Evolutionary conservation across 2,113 vertebrate genomes (phyloP).

Genomic region (Oriolus oriolus): DNA sequence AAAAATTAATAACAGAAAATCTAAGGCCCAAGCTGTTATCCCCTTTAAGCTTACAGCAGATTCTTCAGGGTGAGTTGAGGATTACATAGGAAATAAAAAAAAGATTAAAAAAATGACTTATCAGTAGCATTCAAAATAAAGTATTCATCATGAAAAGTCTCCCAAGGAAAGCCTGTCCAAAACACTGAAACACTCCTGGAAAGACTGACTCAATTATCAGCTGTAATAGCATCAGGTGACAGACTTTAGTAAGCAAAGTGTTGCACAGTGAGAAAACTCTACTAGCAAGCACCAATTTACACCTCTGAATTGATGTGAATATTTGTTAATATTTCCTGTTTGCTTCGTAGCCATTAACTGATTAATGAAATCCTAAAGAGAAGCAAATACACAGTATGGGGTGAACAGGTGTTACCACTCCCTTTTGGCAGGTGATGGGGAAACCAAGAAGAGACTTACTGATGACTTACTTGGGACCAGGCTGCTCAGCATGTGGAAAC

Average conservation of each 20-base stretch:
- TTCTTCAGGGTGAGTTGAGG: background rate
- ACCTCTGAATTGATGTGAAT: slow-evolving; percentile 43
- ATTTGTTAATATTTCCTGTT: background rate
- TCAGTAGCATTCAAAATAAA: background rate
- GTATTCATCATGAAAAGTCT: background rate
- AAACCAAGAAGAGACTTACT: background rate
- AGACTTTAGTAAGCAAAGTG: background rate
- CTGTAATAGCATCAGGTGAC: slow-evolving; percentile 21
- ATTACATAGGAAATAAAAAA: background rate
- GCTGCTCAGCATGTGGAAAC: background rate
- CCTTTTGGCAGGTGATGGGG: background rate
- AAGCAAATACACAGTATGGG: background rate
- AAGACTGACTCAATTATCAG: slow-evolving; percentile 28
- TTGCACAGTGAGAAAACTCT: slow-evolving; percentile 12
- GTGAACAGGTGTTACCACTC: slow-evolving; percentile 4
- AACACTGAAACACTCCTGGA: background rate
- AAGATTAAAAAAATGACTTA: background rate
- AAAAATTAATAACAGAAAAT: background rate
- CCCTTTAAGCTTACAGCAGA: background rate
- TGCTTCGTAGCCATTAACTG: slow-evolving; percentile 32
- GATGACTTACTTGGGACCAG: background rate
- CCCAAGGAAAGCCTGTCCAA: background rate
- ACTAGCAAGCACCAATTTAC: slow-evolving; percentile 45
- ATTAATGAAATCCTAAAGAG: slow-evolving; percentile 42
- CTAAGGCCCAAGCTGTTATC: background rate